phyloP scores from a whole-genome alignment of 2,888 invertebrate species.

The Theretra japonica region DNA sequence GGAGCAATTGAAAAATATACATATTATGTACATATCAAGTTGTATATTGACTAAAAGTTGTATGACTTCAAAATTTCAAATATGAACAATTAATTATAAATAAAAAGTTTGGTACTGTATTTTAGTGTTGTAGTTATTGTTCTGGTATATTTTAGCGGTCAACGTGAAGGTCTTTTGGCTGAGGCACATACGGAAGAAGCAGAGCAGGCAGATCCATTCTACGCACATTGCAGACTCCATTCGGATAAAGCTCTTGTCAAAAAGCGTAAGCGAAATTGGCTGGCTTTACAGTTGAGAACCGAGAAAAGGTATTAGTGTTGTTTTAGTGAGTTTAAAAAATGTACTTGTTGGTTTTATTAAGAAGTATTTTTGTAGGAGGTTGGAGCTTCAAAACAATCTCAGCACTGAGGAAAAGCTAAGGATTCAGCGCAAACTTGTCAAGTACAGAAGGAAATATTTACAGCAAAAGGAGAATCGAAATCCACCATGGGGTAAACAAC shows the following conservation, averaged over 20 bases:
- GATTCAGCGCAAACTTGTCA: constrained; percentile 91
- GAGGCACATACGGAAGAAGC: constrained; percentile 96
- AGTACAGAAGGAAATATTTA: constrained; percentile 93
- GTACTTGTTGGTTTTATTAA: constrained; percentile 7
- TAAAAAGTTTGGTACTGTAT: no score
- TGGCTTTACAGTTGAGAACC: constrained; percentile 93
- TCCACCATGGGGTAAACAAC: constrained; percentile 92
- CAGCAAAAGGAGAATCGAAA: constrained; percentile 89
- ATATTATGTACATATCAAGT: no score
- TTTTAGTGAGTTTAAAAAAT: not conserved
- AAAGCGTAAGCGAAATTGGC: constrained; percentile 92
- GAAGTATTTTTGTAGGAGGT: constrained; percentile 63
- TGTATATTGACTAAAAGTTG: no score
- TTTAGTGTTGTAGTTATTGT: no score
- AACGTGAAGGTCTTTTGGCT: constrained; percentile 95
- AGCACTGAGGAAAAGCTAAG: constrained; percentile 89
- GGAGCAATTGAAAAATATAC: no score
- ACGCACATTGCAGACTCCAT: constrained; percentile 97
- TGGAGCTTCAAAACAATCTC: constrained; percentile 86
- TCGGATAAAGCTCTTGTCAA: constrained; percentile 95
- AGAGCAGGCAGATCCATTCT: constrained; percentile 98
- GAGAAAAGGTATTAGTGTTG: constrained; percentile 82
- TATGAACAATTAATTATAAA: no score
- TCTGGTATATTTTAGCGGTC: constrained; percentile 87
- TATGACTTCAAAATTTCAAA: no score